phyloP scores from a whole-genome alignment of 1,140 invertebrate species.

The Wasmannia auropunctata region DNA sequence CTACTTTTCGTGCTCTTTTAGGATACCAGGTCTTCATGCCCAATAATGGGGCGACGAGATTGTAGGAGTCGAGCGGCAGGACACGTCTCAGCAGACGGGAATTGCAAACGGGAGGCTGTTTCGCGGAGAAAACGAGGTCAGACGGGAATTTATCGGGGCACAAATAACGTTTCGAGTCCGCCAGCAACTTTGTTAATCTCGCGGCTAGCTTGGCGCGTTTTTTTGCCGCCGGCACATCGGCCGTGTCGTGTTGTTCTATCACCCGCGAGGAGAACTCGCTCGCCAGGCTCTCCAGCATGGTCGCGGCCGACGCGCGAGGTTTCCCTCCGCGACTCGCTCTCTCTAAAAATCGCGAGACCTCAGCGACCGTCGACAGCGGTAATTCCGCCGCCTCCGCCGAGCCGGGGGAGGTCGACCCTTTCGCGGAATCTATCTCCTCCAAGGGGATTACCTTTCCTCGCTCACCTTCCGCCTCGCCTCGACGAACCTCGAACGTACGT shows the following conservation, averaged over 20 bases:
- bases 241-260: conserved; percentile 15
- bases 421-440: conserved; percentile 15
- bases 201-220: conserved; percentile 63
- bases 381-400: conserved; percentile 5
- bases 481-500: conserved; percentile 38
- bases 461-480: conserved; percentile 12
- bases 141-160: conserved; percentile 64
- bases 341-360: conserved; percentile 70
- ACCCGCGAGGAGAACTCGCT: conserved; percentile 71
- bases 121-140: conserved; percentile 72
- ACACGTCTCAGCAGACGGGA: conserved; percentile 72
- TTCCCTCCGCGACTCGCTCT: conserved; percentile 39
- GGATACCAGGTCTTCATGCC: conserved; percentile 70
- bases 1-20: neutral
- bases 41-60: conserved; percentile 75
- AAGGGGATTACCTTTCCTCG: conserved; percentile 19
- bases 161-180: conserved; percentile 78
- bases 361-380: conserved; percentile 59
- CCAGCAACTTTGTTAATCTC: conserved; percentile 76
- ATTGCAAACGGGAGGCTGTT: conserved; percentile 74
- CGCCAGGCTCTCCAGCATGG: conserved; percentile 67
- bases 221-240: neutral
- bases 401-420: neutral
- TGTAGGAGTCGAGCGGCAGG: conserved; percentile 76
- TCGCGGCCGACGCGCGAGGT: conserved; percentile 44